Base-by-base conservation (phyloP, 2,113 vertebrate species). In the Centropus unirufus region DNA sequence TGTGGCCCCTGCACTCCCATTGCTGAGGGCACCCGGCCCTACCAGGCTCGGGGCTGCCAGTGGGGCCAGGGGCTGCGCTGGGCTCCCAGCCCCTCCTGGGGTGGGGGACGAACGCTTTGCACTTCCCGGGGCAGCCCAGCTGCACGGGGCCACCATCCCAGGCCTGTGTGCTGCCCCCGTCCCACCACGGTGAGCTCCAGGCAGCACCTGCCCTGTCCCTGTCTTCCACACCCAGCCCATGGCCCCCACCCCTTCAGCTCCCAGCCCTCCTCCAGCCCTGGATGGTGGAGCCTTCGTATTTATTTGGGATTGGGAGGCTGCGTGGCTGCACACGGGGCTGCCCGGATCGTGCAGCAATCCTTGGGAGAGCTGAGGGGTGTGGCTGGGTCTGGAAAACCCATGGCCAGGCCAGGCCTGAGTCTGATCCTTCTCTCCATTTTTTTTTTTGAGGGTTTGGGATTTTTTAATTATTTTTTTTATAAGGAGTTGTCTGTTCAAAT, bases 81-180 rank as follows among this genome's bases (percentile, higher is more conserved):
- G 2, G 42, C 42, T 27, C 66, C 72, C 1, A 0, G 9, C 29
- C 63, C 72, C 46, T 32, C 4, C 0, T 12, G 13, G 30, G 32
- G 39, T 16, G 3, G 0, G 30, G 5, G 27, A 30, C 19, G 46
- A 30, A 74, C 3, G 6, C 84, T 81, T 52, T 34, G 61, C 4
- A 5, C 59, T 47, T 21, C 3, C 1, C 85, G 1, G 2, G 54
- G 32, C 52, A 51, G 84, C 62, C 40, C 7, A 4, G 77, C 77
- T 23, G 55, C 2, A 0, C 15, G 36, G 59, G 67, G 17, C n/a
- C 8, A 3, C 1, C 34, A 18, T 5, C 74, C 76, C 42, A 8
- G 1, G 2, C 15, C 34, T 0, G 0, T 5, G 3, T 46, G 57
- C 6, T 0, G 22, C 16, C 70, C 79, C 67, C 1, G 6, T 2